Evolutionary conservation across 2,797 vertebrate species (phyloP).

Genomic region (Bradypodion ventrale): DNA sequence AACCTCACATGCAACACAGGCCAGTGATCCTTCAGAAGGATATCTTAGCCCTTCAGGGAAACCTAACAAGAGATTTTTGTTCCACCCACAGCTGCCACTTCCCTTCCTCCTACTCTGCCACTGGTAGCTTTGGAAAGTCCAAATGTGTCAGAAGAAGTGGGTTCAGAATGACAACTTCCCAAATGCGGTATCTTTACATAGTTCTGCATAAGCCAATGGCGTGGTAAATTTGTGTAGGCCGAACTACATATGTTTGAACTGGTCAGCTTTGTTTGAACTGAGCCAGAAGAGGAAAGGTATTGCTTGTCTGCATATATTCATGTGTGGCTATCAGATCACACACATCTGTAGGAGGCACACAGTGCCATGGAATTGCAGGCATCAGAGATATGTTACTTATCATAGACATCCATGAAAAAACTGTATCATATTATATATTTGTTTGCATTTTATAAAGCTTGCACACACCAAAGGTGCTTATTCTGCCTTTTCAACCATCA

Average conservation of each 20-base stretch:
- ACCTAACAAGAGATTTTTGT: slow-evolving; percentile 66
- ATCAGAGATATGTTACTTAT: neutral
- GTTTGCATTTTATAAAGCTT: neutral
- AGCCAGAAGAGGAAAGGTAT: neutral
- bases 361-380: neutral
- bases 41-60: slow-evolving; percentile 72
- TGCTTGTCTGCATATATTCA: neutral
- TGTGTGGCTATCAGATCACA: neutral
- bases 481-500: too few species aligned
- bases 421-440: neutral
- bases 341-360: neutral
- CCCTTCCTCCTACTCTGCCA: neutral
- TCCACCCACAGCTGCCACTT: slow-evolving; percentile 48
- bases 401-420: neutral
- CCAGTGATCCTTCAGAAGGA: too few species aligned
- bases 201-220: neutral
- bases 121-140: neutral
- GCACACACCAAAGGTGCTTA: neutral
- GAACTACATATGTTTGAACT: neutral
- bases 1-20: too few species aligned
- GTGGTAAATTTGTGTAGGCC: neutral
- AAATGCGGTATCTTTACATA: neutral
- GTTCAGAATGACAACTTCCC: neutral
- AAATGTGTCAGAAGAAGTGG: neutral
- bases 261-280: neutral